Conservation (phyloP, 2,113 vertebrate species). For the Guaruba guarouba region DNA sequence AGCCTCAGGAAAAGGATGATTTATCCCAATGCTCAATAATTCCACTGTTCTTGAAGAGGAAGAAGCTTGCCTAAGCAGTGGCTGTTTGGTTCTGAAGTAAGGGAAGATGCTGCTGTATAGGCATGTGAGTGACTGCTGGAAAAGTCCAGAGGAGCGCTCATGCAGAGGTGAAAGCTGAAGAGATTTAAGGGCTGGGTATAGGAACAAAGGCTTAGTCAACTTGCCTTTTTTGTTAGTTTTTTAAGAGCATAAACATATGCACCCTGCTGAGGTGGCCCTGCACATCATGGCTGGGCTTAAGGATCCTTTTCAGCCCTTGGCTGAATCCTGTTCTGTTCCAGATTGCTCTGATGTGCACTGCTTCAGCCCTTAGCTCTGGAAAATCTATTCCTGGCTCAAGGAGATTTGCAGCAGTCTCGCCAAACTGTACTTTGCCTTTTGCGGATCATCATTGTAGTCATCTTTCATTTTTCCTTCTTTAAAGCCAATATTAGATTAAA, state of each 20-base stretch:
- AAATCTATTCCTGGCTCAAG: not conserved
- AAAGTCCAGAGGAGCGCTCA: not conserved
- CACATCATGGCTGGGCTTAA: not conserved
- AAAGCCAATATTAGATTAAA: not conserved
- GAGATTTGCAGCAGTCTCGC: not conserved
- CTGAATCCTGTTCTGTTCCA: not conserved
- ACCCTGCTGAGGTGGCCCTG: not conserved
- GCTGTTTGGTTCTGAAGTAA: not conserved
- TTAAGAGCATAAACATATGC: not conserved
- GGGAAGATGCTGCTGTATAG: not conserved
- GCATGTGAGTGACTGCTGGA: not conserved
- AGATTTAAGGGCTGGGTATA: not conserved
- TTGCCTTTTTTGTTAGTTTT: not conserved
- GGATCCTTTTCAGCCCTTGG: not conserved
- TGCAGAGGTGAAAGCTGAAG: not conserved
- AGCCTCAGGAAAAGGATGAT: not conserved
- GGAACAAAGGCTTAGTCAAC: not conserved
- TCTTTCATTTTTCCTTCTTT: not conserved
- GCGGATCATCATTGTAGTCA: not conserved
- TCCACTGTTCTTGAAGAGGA: not conserved
- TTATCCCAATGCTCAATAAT: not conserved
- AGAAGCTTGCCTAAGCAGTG: not conserved
- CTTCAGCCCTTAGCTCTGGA: not conserved
- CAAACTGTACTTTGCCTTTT: not conserved
- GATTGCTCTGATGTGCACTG: not conserved